Percentiles rank a stretch among this genome's conserved stretches.
phyloP scores from a whole-genome alignment of 2,113 vertebrate species.

The Pardalotus punctatus region DNA sequence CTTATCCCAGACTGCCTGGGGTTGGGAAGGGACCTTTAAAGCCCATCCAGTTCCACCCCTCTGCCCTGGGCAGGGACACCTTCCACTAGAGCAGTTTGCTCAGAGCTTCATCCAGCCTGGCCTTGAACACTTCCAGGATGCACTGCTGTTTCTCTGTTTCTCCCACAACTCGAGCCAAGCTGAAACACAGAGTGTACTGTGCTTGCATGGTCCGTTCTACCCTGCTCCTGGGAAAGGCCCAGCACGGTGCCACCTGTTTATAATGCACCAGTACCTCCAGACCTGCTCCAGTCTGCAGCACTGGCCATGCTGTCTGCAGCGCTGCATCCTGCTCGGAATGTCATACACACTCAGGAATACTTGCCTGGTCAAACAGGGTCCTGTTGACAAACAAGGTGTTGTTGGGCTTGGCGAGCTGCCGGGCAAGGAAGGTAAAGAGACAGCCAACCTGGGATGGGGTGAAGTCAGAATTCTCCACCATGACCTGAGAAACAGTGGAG shows the following conservation, averaged over 20 bases:
- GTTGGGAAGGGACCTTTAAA: neutral
- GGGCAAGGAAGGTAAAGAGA: slow-evolving; percentile 95
- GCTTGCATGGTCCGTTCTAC: neutral
- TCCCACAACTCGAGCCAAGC: neutral
- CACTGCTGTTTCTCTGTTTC: neutral
- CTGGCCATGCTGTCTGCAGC: neutral
- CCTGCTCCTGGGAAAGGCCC: neutral
- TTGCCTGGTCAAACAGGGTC: slow-evolving; percentile 95
- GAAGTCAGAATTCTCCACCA: slow-evolving; percentile 98
- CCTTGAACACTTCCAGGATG: neutral
- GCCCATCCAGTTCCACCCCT: neutral
- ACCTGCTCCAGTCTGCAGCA: neutral
- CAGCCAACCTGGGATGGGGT: slow-evolving; percentile 96
- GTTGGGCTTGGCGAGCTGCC: slow-evolving; percentile 95
- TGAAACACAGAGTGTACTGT: neutral
- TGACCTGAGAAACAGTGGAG: slow-evolving; percentile 77
- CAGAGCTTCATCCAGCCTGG: neutral
- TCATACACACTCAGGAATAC: neutral
- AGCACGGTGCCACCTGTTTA: neutral
- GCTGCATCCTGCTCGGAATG: neutral
- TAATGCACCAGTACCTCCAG: neutral
- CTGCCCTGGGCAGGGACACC: neutral
- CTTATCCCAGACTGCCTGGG: neutral
- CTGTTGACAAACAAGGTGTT: slow-evolving; percentile 98
- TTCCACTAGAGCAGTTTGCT: neutral